phyloP scores from a whole-genome alignment of 23 tunicate genomes.

The Clavelina lepadiformis region DNA sequence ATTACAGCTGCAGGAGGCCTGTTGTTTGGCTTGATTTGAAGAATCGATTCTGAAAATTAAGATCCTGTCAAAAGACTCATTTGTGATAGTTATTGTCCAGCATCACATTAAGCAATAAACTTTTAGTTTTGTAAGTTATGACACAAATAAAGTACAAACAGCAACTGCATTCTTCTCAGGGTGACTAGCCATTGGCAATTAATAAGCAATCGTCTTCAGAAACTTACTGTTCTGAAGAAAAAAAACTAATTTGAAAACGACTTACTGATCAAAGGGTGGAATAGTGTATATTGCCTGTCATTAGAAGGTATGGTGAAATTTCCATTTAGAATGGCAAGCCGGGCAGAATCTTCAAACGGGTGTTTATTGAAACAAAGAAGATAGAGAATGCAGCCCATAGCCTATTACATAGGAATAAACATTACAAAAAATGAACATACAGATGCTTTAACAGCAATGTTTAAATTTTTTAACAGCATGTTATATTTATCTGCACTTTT shows the following conservation, averaged over 20 bases:
- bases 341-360: conserved; percentile 91
- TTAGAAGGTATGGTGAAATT: conserved; percentile 69
- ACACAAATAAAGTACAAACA: no score
- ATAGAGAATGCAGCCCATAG: conserved; percentile 83
- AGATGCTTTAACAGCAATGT: background rate
- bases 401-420: conserved; percentile 58
- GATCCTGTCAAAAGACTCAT: background rate
- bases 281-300: conserved; percentile 62
- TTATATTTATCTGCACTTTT: background rate
- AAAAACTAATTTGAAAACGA: conserved; percentile 3
- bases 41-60: conserved; percentile 62
- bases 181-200: no score
- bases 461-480: background rate
- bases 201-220: no score
- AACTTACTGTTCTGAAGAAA: background rate
- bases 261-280: conserved; percentile 88
- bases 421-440: background rate
- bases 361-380: conserved; percentile 84
- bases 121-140: no score
- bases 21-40: conserved; percentile 93
- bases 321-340: conserved; percentile 86
- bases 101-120: no score
- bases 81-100: no score
- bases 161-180: no score
- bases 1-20: conserved; percentile 95